These are phyloP conservation scores for Limenitis camilla DNA, from an alignment of 2,888 invertebrate species.

Conservation along the genomic window DNA sequence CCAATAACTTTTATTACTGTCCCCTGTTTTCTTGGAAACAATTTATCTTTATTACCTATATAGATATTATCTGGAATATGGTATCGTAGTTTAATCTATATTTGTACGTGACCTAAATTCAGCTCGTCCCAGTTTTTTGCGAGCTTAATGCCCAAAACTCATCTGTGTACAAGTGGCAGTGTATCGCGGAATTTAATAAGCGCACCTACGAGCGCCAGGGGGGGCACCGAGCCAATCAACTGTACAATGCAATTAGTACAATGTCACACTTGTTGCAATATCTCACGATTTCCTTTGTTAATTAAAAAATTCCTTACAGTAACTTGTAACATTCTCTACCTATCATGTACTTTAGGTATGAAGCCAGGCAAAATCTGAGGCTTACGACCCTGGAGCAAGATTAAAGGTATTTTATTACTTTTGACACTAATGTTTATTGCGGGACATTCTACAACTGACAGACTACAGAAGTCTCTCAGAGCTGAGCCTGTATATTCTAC, in stretches of 20 bases:
- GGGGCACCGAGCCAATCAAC: slow-evolving; percentile 1
- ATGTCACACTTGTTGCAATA: slow-evolving; percentile 1
- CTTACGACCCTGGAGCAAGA: too few relatives aligned
- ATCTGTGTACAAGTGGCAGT: slow-evolving; percentile 13
- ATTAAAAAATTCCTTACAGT: not conserved
- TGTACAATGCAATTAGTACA: not conserved
- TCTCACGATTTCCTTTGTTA: not conserved
- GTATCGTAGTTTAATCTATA: slow-evolving; percentile 13
- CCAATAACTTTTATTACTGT: too few relatives aligned
- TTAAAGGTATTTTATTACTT: too few relatives aligned
- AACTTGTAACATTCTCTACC: too few relatives aligned
- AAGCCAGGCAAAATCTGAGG: too few relatives aligned
- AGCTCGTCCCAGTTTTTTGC: slow-evolving; percentile 16
- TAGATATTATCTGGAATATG: not conserved
- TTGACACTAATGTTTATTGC: too few relatives aligned
- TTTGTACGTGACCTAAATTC: slow-evolving; percentile 14
- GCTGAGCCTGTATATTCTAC: too few relatives aligned
- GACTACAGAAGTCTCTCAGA: too few relatives aligned
- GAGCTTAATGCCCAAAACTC: slow-evolving; percentile 11
- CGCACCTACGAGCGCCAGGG: not conserved
- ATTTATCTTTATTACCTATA: too few relatives aligned
- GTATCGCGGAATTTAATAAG: slow-evolving; percentile 20
- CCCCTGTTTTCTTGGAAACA: too few relatives aligned
- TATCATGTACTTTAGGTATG: too few relatives aligned
- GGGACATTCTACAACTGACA: too few relatives aligned